Percentiles rank a stretch among this genome's conserved stretches.
These are phyloP conservation scores for Gavialis gangeticus DNA, from an alignment of 2,113 vertebrate species.

Conservation along the genomic window DNA sequence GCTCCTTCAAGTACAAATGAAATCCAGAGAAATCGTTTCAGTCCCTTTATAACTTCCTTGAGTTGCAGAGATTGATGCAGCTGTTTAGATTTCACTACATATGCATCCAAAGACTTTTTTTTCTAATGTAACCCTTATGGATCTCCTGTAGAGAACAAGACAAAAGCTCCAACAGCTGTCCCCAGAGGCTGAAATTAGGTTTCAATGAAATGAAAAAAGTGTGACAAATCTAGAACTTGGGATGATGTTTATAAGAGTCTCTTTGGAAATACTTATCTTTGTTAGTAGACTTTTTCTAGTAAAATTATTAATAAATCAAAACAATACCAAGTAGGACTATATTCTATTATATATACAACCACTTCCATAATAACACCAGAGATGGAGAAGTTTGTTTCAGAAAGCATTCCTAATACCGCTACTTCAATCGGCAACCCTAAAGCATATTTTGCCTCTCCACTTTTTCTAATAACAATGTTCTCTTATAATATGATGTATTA, in stretches of 20 bases:
- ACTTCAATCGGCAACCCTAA: not conserved
- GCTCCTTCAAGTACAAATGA: not conserved
- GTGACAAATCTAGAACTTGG: not conserved
- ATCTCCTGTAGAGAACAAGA: not conserved
- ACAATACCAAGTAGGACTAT: not conserved
- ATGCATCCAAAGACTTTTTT: not conserved
- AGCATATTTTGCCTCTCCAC: not conserved
- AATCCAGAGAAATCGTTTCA: not conserved
- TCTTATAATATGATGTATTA: not conserved
- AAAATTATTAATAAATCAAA: not conserved
- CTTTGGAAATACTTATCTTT: not conserved
- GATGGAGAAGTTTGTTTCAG: not conserved
- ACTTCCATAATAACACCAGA: not conserved
- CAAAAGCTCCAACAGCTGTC: not conserved
- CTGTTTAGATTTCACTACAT: not conserved
- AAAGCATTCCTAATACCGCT: not conserved
- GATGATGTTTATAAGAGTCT: not conserved
- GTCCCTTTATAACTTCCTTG: not conserved
- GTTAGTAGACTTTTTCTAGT: not conserved
- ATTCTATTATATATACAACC: not conserved
- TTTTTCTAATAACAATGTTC: not conserved
- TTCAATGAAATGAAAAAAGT: not conserved
- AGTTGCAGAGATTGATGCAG: not conserved
- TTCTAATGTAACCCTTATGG: not conserved
- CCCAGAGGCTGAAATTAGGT: not conserved